Base-by-base conservation (phyloP, 2,113 vertebrate genomes). In the Mixornis gularis region DNA sequence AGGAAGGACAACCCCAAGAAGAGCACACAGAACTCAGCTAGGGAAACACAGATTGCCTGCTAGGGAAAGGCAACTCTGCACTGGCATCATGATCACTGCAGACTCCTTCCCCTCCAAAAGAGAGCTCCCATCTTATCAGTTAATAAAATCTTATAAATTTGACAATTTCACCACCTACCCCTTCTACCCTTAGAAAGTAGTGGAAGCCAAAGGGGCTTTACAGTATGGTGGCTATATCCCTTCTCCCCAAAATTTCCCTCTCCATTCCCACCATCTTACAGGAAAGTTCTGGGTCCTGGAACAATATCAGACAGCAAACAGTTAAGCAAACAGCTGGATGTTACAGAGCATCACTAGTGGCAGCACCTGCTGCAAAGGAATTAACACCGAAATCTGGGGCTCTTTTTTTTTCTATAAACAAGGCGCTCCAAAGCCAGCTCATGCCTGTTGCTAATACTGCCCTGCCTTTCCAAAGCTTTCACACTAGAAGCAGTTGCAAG, bases 311-410 rank as follows among this genome's bases (percentile, higher is more conserved):
- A 60, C 3, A 85, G 15, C 34, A 87, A 59, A 59, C 22, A 70
- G 14, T 16, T 49, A 32, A 90, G 56, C 40, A 58, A 32, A 27
- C 63, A 34, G 17, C 15, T 16, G 7, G 44, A 15, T 27, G 17
- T 55, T 91, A 19, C 55, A 87, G 43, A 55, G 13, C 59, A 91
- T 40, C 38, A 6, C 29, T 59, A 10, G 40, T 51, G 66, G 13
- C 58, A 68, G 87, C 36, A 53, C 40, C 22, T 68, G 26, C 64
- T 60, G 84, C 69, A 87, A 95, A 96, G 76, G 93, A 95, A 85
- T 95, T 97, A 93, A 92, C 16, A n/a, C 34, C 1, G 1, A 70
- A 44, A 46, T 43, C 30, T 44, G 40, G 32, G 30, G 18, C 41
- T 85, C 44, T 95, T 16, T 2, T 21, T 92, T 94, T 52, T 38